Conservation (phyloP, 2,797 vertebrate genomes). For the Acrossocheilus wenchowensis region DNA sequence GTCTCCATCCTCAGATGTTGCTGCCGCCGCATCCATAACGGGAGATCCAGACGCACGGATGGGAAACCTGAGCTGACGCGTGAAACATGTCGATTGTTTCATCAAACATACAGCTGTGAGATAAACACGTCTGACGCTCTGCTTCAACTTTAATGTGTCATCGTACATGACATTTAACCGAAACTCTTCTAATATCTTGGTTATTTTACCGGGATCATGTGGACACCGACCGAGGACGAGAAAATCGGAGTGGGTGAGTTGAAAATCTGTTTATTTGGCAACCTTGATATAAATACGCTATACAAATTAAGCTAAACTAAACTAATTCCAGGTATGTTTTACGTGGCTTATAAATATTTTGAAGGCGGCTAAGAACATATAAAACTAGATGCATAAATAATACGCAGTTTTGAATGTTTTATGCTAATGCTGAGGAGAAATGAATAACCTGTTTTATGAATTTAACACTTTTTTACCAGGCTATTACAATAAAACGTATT, state of each 20-base stretch:
- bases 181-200: conserved; percentile 53
- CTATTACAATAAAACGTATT: not conserved
- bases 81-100: conserved; percentile 37
- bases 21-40: conserved; percentile 44
- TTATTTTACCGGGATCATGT: conserved; percentile 79
- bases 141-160: conserved; percentile 51
- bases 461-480: not conserved
- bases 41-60: conserved; percentile 57
- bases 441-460: not conserved
- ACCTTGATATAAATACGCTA: not conserved
- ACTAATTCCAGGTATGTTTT: conserved; percentile 20
- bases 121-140: not conserved
- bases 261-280: conserved; percentile 22
- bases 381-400: not conserved
- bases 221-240: conserved; percentile 92
- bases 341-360: not conserved
- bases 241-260: conserved; percentile 95
- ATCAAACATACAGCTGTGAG: conserved; percentile 7
- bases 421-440: not conserved
- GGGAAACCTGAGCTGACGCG: conserved; percentile 40
- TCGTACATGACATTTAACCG: conserved; percentile 66
- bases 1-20: conserved; percentile 51
- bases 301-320: not conserved
- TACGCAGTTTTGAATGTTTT: not conserved
- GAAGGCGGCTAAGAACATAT: not conserved